Evolutionary conservation across 2,888 invertebrate genomes (phyloP).

Genomic region (Alviniconcha strummeri): DNA sequence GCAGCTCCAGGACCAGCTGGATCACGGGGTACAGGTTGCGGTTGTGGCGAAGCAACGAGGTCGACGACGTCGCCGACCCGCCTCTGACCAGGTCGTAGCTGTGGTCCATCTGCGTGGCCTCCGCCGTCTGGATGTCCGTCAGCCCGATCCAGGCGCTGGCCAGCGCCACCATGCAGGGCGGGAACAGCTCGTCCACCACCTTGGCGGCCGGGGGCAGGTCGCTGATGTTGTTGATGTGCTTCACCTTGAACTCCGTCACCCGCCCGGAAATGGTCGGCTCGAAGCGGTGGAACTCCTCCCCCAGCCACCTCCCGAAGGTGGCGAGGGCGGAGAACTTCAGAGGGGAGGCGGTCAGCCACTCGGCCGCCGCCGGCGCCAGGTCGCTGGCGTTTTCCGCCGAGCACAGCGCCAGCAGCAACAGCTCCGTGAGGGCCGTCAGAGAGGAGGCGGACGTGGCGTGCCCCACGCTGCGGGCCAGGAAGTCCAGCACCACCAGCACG

Average conservation of each 20-base stretch:
- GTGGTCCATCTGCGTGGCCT: conserved; percentile 38
- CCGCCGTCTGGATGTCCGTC: neutral
- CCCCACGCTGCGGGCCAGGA: neutral
- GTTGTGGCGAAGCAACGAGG: neutral
- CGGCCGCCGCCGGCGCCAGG: neutral
- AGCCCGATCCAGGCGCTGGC: conserved; percentile 53
- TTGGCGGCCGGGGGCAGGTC: conserved; percentile 55
- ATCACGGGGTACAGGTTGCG: conserved; percentile 46
- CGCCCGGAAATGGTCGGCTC: conserved; percentile 45
- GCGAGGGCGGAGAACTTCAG: neutral
- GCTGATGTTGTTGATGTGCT: conserved; percentile 55
- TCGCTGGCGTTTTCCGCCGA: neutral
- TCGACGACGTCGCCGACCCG: no score
- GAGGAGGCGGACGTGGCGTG: neutral
- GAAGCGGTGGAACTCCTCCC: conserved; percentile 52
- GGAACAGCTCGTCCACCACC: conserved; percentile 55
- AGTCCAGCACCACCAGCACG: conserved; percentile 4
- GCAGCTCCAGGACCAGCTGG: conserved; percentile 65
- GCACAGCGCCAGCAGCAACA: neutral
- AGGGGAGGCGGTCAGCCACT: neutral
- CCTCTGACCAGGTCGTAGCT: conserved; percentile 32
- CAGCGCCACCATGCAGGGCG: conserved; percentile 56
- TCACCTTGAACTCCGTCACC: conserved; percentile 55
- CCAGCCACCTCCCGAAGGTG: conserved; percentile 50
- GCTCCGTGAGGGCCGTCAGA: conserved; percentile 1